Percentiles rank a stretch among this genome's conserved stretches.
phyloP scores from a whole-genome alignment of 2,888 invertebrate genomes.

The Mimachlamys varia region DNA sequence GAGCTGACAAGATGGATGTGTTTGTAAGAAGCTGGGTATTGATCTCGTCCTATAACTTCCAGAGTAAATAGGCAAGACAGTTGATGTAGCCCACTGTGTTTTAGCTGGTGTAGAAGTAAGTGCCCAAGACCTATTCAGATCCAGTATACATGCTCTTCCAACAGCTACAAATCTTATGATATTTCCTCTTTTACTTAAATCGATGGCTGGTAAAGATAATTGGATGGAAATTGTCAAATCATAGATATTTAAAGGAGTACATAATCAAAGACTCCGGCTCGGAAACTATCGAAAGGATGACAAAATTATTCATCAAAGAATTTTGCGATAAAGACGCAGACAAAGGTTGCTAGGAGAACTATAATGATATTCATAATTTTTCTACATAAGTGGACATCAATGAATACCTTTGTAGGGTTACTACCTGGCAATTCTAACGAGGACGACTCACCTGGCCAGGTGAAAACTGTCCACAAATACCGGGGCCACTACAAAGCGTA shows the following conservation, averaged over 20 bases:
- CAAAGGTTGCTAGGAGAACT: background rate
- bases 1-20: too few relatives aligned
- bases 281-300: too few relatives aligned
- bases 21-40: too few relatives aligned
- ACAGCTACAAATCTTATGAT: background rate
- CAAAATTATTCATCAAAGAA: too few relatives aligned
- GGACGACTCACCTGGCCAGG: background rate
- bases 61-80: too few relatives aligned
- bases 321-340: too few relatives aligned
- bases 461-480: background rate
- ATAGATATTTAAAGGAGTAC: too few relatives aligned
- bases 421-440: background rate
- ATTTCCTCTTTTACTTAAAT: background rate
- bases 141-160: background rate
- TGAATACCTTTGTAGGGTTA: background rate
- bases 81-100: background rate
- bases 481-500: background rate
- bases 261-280: too few relatives aligned
- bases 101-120: background rate
- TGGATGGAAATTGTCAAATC: too few relatives aligned
- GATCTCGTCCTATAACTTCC: too few relatives aligned
- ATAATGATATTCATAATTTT: background rate
- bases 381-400: background rate
- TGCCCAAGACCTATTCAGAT: background rate
- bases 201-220: too few relatives aligned